phyloP scores from a whole-genome alignment of 2,888 invertebrate genomes.

The Polydesmus complanatus region DNA sequence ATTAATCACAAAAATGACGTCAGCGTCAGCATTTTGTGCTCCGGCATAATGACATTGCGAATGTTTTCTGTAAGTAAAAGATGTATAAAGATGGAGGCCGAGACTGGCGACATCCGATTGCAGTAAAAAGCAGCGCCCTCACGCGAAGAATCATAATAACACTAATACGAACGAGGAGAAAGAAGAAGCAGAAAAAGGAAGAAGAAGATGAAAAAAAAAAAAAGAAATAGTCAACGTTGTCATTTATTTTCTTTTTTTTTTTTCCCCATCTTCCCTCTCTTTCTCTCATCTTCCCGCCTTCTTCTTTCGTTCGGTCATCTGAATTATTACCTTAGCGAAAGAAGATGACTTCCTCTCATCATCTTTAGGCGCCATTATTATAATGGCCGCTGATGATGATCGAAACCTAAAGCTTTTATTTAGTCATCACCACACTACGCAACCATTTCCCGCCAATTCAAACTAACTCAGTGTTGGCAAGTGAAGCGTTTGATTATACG shows the following conservation, averaged over 20 bases:
- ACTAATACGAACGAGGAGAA: background rate
- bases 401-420: background rate
- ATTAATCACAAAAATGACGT: too few species aligned
- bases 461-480: too few species aligned
- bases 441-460: too few species aligned
- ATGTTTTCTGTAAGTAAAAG: too few species aligned
- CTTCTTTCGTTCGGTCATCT: background rate
- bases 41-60: too few species aligned
- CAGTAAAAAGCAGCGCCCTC: background rate
- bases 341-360: background rate
- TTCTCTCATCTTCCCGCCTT: too few species aligned
- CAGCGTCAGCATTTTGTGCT: too few species aligned
- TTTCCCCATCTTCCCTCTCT: too few species aligned
- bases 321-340: background rate
- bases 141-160: background rate
- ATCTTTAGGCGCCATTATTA: background rate
- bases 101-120: background rate
- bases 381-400: background rate
- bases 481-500: too few species aligned
- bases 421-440: too few species aligned
- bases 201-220: background rate
- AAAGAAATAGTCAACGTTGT: background rate
- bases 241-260: background rate
- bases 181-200: background rate
- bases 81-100: too few species aligned